phyloP scores from a whole-genome alignment of 1,140 invertebrate species.

The Atta texana region DNA sequence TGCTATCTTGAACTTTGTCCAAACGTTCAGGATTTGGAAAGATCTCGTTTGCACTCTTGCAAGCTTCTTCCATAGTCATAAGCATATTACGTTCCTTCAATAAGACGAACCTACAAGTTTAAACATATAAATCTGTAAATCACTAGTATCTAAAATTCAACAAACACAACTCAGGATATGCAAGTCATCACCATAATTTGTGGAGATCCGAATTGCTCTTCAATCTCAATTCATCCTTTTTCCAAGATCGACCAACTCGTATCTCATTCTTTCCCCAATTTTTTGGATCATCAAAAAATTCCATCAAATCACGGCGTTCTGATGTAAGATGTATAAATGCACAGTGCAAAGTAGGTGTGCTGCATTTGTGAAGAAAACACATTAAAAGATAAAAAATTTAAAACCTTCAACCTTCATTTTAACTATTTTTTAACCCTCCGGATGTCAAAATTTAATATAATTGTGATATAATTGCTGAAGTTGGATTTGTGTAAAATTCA shows the following conservation, averaged over 20 bases:
- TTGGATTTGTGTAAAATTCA: no score
- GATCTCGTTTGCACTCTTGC: slow-evolving; percentile 89
- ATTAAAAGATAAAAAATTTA: not conserved
- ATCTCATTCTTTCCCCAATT: slow-evolving; percentile 94
- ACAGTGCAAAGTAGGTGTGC: slow-evolving; percentile 24
- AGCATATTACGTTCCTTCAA: slow-evolving; percentile 99
- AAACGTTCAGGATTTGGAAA: slow-evolving; percentile 98
- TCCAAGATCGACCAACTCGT: slow-evolving; percentile 95
- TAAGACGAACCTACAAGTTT: slow-evolving; percentile 91
- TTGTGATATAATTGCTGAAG: no score
- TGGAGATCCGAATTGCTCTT: slow-evolving; percentile 99
- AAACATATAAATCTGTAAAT: slow-evolving; percentile 32
- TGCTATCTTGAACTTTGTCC: slow-evolving; percentile 98
- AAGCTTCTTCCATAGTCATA: slow-evolving; percentile 97
- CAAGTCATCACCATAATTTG: slow-evolving; percentile 94
- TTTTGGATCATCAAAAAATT: slow-evolving; percentile 96
- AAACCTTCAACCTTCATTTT: not conserved
- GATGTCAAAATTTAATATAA: no score
- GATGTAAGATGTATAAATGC: slow-evolving; percentile 84
- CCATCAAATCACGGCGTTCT: slow-evolving; percentile 89
- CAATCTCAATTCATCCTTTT: slow-evolving; percentile 95
- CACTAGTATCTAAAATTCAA: not conserved
- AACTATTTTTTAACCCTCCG: not conserved
- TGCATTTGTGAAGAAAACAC: slow-evolving; percentile 4
- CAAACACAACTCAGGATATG: not conserved